Evolutionary conservation across 2,797 vertebrate genomes (phyloP).

Genomic region (Danio choprae): DNA sequence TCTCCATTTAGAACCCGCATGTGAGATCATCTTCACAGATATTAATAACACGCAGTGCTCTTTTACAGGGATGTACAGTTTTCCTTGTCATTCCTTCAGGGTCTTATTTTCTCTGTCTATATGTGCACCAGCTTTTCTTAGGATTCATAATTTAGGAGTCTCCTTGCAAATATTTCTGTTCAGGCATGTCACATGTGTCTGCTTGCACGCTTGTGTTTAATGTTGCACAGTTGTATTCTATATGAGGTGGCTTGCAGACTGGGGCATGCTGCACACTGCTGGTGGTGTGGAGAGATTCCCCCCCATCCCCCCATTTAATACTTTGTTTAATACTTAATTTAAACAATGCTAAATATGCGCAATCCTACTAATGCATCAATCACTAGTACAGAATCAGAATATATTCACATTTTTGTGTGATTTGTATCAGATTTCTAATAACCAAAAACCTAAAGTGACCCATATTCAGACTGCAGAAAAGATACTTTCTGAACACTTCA

Average conservation of each 20-base stretch:
- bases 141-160: constrained; percentile 8
- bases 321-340: no score
- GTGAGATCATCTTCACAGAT: constrained; percentile 12
- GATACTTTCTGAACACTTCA: not conserved
- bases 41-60: not conserved
- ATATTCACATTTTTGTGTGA: no score
- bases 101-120: not conserved
- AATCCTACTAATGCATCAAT: no score
- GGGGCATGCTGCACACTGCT: no score
- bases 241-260: no score
- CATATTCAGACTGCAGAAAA: not conserved
- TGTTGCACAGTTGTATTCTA: not conserved
- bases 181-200: not conserved
- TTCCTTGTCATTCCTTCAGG: not conserved
- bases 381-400: no score
- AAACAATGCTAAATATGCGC: no score
- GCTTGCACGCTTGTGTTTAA: not conserved
- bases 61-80: not conserved
- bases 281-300: no score
- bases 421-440: no score
- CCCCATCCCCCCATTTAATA: no score
- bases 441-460: constrained; percentile 7
- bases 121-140: not conserved
- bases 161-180: constrained; percentile 10
- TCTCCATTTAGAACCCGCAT: not conserved